Evolutionary conservation across 37 sponge, comb jelly and placozoan genomes (phyloP), one percentile per base, ranked within the genome.

Genomic region (Spongia lamella): DNA sequence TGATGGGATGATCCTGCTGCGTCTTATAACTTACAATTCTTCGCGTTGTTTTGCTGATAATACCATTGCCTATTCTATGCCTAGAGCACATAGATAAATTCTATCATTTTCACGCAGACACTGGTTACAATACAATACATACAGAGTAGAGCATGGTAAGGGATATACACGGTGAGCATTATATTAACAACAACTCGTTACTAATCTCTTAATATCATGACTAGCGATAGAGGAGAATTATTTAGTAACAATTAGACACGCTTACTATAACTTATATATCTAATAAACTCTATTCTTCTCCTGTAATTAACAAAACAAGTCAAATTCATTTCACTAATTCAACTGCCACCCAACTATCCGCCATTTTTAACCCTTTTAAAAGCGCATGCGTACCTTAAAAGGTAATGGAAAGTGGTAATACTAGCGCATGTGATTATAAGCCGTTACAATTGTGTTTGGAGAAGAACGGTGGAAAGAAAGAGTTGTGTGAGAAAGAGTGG

Each of bases 31-130:
- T 89, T 68, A 93, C 94, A 89, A 78, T 68, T 93, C 94, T 75
- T 85, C 87, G 60, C 76, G 72, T 53, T 93, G 94, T 37, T 76
- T 77, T 24, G 78, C 52, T 61, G 94, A 88, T 37, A 93, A 87
- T 1, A 86, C 79, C 77, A 89, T 71, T 43, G 47, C 47, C 9
- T 43, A 43, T 5, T 43, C 5, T 13, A 43, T n/a, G n/a, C n/a
- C n/a, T n/a, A n/a, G n/a, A n/a, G n/a, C n/a, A n/a, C n/a, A n/a
- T n/a, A n/a, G n/a, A n/a, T n/a, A n/a, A n/a, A 43, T 9, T 43
- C 47, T 9, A 43, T 43, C 47, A 43, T 43, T 43, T 43, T 57
- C 59, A 61, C 33, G 62, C 62, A 61, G 27, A 27, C 13, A 57
- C 62, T 26, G n/a, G n/a, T n/a, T n/a, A n/a, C n/a, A n/a, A n/a